These are phyloP conservation scores for Carposina sasakii DNA, from an alignment of 1,140 invertebrate species.

Conservation along the genomic window DNA sequence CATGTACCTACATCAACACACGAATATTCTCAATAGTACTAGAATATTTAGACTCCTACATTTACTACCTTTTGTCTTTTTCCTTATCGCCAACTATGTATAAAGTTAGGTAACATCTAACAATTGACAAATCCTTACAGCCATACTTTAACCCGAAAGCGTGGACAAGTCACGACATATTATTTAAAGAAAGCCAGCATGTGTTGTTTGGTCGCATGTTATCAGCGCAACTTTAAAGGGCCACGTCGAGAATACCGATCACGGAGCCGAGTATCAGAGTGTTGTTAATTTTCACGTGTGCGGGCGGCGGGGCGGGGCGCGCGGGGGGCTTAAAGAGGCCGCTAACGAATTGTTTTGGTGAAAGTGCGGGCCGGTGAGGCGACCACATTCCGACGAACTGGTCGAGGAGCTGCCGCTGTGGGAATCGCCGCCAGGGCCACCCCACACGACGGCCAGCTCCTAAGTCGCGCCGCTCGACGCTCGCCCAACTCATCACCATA, in stretches of 20 bases:
- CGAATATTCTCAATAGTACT: too few species aligned
- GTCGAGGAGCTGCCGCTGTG: constrained; percentile 64
- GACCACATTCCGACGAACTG: constrained; percentile 70
- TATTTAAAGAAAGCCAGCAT: too few species aligned
- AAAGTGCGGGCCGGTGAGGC: constrained; percentile 68
- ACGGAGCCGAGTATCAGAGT: constrained; percentile 36
- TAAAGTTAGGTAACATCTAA: too few species aligned
- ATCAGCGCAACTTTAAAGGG: constrained; percentile 20
- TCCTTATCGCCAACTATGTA: too few species aligned
- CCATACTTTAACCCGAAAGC: too few species aligned
- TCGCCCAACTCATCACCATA: constrained; percentile 17
- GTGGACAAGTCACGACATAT: too few species aligned
- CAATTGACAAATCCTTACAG: too few species aligned
- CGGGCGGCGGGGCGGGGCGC: constrained; percentile 32
- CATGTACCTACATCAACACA: too few species aligned
- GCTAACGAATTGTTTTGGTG: constrained; percentile 72
- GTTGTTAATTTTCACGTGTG: constrained; percentile 51
- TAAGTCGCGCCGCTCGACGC: constrained; percentile 19
- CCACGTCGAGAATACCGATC: constrained; percentile 29
- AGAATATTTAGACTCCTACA: too few species aligned
- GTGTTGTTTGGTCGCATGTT: background rate
- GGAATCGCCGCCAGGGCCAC: constrained; percentile 57
- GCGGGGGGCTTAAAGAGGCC: constrained; percentile 54
- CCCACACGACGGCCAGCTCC: constrained; percentile 42
- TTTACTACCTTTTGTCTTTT: too few species aligned